These are phyloP conservation scores for Machaerirhynchus nigripectus DNA, from an alignment of 2,113 vertebrate species.

Conservation along the genomic window DNA sequence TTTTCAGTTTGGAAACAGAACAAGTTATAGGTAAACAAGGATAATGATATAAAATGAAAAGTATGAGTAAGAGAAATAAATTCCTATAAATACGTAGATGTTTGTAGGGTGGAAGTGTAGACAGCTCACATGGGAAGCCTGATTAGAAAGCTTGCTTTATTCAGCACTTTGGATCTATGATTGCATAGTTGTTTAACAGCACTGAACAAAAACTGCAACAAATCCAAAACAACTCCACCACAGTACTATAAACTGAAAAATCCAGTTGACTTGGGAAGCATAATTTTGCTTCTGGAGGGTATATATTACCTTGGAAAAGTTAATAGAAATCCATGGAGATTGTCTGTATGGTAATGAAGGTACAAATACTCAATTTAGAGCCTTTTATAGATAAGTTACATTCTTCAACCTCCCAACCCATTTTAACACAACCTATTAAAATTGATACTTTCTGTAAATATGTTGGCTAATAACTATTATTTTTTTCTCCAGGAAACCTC, in stretches of 20 bases:
- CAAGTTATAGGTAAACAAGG: neutral
- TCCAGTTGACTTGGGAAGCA: neutral
- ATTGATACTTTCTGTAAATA: neutral
- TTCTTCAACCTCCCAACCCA: neutral
- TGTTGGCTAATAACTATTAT: neutral
- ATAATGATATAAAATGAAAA: neutral
- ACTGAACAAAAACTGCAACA: neutral
- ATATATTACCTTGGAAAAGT: neutral
- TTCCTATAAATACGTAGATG: neutral
- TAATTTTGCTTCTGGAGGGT: neutral
- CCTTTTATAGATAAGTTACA: neutral
- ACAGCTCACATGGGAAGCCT: neutral
- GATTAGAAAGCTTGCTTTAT: neutral
- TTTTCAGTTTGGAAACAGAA: neutral
- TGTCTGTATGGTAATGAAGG: neutral
- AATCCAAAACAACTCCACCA: neutral
- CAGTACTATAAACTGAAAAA: neutral
- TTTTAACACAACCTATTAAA: neutral
- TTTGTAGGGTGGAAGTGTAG: neutral
- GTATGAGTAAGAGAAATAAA: neutral
- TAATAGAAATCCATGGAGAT: neutral
- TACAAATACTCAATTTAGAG: neutral
- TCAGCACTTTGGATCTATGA: neutral
- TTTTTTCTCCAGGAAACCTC: neutral
- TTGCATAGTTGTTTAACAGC: neutral